phyloP scores from a whole-genome alignment of 1,140 invertebrate genomes.

The Drosophila arizonae region DNA sequence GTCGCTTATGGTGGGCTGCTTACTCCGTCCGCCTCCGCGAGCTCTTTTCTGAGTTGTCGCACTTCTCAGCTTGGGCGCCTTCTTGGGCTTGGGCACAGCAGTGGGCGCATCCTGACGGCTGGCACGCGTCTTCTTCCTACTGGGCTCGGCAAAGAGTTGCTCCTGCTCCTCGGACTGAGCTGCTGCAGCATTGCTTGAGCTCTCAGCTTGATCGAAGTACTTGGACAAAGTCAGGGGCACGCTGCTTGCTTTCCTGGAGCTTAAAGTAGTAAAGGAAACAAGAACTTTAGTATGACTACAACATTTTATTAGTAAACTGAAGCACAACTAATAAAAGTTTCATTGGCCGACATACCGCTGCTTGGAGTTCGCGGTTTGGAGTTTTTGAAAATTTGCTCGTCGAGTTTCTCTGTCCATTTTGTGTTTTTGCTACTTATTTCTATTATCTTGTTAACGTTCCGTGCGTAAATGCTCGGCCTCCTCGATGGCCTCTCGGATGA shows the following conservation, averaged over 20 bases:
- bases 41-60: conserved; percentile 10
- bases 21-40: conserved; percentile 19
- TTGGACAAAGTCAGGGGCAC: conserved; percentile 40
- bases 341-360: conserved; percentile 51
- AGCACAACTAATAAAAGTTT: neutral
- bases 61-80: conserved; percentile 60
- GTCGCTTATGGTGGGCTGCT: conserved; percentile 69
- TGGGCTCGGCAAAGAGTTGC: conserved; percentile 26
- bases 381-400: conserved; percentile 69
- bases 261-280: conserved; percentile 39
- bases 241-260: conserved; percentile 31
- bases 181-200: conserved; percentile 4
- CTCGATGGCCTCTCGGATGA: conserved; percentile 61
- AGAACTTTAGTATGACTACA: conserved; percentile 25
- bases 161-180: neutral
- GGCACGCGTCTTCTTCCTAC: conserved; percentile 44
- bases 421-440: conserved; percentile 8
- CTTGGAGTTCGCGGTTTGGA: conserved; percentile 47
- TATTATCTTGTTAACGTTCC: conserved; percentile 43
- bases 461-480: conserved; percentile 51
- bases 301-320: conserved; percentile 59
- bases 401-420: conserved; percentile 68
- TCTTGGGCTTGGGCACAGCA: conserved; percentile 59
- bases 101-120: conserved; percentile 45
- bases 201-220: conserved; percentile 38